Percentiles rank a stretch among this genome's conserved stretches.
Evolutionary conservation across 2,888 invertebrate genomes (phyloP).

Genomic region (Xanthia togata): DNA sequence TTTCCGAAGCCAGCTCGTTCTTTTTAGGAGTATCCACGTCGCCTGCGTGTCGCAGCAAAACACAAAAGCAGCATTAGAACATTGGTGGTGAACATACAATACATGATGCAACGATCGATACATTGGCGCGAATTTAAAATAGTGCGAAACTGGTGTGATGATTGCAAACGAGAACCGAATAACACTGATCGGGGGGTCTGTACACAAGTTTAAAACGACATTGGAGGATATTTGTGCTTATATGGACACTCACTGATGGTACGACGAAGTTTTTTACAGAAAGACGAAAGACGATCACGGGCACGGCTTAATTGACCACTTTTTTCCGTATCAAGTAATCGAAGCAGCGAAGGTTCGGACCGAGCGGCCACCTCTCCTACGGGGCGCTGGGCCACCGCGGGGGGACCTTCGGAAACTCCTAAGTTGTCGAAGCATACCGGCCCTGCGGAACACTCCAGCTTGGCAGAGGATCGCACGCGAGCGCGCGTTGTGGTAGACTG

Average conservation of each 20-base stretch:
- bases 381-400: conserved; percentile 80
- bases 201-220: conserved; percentile 44
- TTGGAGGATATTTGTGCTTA: conserved; percentile 43
- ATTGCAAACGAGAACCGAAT: conserved; percentile 40
- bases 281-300: conserved; percentile 85
- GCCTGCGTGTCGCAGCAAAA: conserved; percentile 88
- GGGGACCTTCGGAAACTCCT: conserved; percentile 83
- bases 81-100: conserved; percentile 77
- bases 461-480: conserved; percentile 86
- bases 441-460: conserved; percentile 88
- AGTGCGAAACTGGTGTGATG: conserved; percentile 47
- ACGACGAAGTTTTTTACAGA: conserved; percentile 89
- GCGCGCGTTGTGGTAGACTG: conserved; percentile 86
- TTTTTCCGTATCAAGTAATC: conserved; percentile 85
- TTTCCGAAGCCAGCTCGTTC: conserved; percentile 88
- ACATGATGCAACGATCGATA: conserved; percentile 69
- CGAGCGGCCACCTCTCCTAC: conserved; percentile 83
- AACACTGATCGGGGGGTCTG: conserved; percentile 26
- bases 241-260: conserved; percentile 87
- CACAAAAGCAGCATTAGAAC: conserved; percentile 90
- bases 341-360: conserved; percentile 86
- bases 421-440: conserved; percentile 89
- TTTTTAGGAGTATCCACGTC: conserved; percentile 90
- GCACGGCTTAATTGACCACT: conserved; percentile 86
- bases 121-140: conserved; percentile 51